Percentiles rank a stretch among this genome's conserved stretches.
phyloP scores from a whole-genome alignment of 2,797 vertebrate species.

The Phylloscopus collybita region DNA sequence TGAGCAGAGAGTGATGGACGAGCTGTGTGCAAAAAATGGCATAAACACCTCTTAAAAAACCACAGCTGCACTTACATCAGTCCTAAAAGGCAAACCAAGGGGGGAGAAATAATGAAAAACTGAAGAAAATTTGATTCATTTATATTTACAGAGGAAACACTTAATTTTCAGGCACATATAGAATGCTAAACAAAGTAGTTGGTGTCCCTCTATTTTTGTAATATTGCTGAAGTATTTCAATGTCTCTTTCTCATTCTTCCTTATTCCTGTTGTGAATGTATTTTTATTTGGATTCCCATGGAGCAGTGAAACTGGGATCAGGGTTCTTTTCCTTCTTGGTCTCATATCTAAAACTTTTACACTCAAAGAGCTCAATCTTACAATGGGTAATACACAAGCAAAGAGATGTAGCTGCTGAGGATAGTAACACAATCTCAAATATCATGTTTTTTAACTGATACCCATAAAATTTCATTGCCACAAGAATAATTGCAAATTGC shows the following conservation, averaged over 20 bases:
- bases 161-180: slow-evolving; percentile 47
- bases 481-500: not conserved
- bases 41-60: slow-evolving; percentile 71
- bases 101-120: slow-evolving; percentile 21
- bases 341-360: not conserved
- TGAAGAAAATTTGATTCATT: slow-evolving; percentile 36
- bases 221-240: not conserved
- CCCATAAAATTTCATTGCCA: not conserved
- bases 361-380: not conserved
- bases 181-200: not conserved
- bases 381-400: not conserved
- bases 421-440: not conserved
- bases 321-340: not conserved
- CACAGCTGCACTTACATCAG: slow-evolving; percentile 68
- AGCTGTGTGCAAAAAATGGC: slow-evolving; percentile 57
- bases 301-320: not conserved
- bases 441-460: not conserved
- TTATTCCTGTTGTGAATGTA: not conserved
- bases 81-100: slow-evolving; percentile 56
- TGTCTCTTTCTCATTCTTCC: not conserved
- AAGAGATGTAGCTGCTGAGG: not conserved
- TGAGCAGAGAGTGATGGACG: slow-evolving; percentile 61
- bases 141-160: slow-evolving; percentile 57
- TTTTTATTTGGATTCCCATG: not conserved
- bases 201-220: not conserved